These are phyloP conservation scores for Ceratina australensis DNA, from an alignment of 1,140 invertebrate species.

Conservation along the genomic window DNA sequence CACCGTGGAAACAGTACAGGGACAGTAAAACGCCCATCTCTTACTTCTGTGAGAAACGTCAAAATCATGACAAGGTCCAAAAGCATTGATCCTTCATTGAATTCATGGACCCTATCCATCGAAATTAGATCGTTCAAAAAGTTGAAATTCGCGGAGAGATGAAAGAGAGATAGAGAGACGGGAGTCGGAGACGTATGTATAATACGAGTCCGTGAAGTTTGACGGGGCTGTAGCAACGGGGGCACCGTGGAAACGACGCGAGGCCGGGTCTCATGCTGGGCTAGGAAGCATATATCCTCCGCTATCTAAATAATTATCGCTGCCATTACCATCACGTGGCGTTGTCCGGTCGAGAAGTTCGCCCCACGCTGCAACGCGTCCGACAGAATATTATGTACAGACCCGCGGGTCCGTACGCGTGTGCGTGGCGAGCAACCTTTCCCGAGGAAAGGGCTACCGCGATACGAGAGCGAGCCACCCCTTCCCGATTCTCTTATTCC, in stretches of 20 bases:
- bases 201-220: slow-evolving; percentile 40
- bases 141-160: too few relatives aligned
- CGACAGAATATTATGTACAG: slow-evolving; percentile 70
- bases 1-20: too few relatives aligned
- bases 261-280: slow-evolving; percentile 73
- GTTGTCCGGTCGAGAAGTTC: slow-evolving; percentile 72
- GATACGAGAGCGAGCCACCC: slow-evolving; percentile 30
- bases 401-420: slow-evolving; percentile 21
- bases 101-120: too few relatives aligned
- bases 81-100: too few relatives aligned
- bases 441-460: slow-evolving; percentile 51
- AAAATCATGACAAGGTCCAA: too few relatives aligned
- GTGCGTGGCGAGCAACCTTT: slow-evolving; percentile 27
- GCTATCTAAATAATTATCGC: slow-evolving; percentile 79
- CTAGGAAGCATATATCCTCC: slow-evolving; percentile 77
- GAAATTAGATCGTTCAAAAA: too few relatives aligned
- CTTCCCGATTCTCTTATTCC: not conserved
- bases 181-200: slow-evolving; percentile 11
- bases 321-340: slow-evolving; percentile 76
- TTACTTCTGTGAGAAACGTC: too few relatives aligned
- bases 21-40: too few relatives aligned
- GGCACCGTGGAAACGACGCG: slow-evolving; percentile 69
- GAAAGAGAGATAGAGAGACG: too few relatives aligned
- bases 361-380: slow-evolving; percentile 58
- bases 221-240: slow-evolving; percentile 43